Base-by-base conservation (phyloP, 2,888 invertebrate species). In the Tenthredo distinguenda region DNA sequence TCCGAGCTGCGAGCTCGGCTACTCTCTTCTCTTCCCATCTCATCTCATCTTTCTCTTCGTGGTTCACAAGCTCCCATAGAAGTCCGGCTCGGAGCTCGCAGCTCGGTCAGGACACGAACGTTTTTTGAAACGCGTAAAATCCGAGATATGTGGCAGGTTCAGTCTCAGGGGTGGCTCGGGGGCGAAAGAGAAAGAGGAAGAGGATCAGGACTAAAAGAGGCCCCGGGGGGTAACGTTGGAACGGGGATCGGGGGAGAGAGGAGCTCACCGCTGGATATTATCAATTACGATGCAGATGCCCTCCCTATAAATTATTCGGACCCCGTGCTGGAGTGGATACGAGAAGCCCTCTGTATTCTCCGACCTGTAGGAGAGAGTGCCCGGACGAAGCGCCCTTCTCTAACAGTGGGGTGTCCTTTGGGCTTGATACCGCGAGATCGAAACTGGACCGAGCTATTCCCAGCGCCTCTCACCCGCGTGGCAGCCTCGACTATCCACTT, bases 51-150 rank as follows among this genome's bases (percentile, higher is more conserved):
- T 26, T 55, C 55, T 55, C 77, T 77, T 18, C 9, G 31, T 55
- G 43, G n/a, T 74, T 74, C n/a, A 43, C n/a, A 40, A 10, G 21
- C 74, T 68, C 55, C 50, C 77, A 26, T 43, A n/a, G 15, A 50
- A 26, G 40, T 81, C 58, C 31, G 26, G 82, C 82, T 83, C 68
- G 12, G 21, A 81, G 9, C 62, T 40, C 34, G 34, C 6, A 12
- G 40, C 37, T 37, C 83, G 21, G 50, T 50, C 71, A 4, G 83
- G 86, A 79, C 77, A 76, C 37, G 84, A 77, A 84, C 37, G 88
- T 88, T 88, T 89, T 88, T 87, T 87, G 89, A 90, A 89, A 89
- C 89, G 88, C 90, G 90, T 91, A 91, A 91, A 91, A 90, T 90
- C 87, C 89, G 88, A 89, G 90, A 90, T 90, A 89, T 89, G 90